Evolutionary conservation across 2,888 invertebrate genomes (phyloP).

Genomic region (Lasius fuliginosus): DNA sequence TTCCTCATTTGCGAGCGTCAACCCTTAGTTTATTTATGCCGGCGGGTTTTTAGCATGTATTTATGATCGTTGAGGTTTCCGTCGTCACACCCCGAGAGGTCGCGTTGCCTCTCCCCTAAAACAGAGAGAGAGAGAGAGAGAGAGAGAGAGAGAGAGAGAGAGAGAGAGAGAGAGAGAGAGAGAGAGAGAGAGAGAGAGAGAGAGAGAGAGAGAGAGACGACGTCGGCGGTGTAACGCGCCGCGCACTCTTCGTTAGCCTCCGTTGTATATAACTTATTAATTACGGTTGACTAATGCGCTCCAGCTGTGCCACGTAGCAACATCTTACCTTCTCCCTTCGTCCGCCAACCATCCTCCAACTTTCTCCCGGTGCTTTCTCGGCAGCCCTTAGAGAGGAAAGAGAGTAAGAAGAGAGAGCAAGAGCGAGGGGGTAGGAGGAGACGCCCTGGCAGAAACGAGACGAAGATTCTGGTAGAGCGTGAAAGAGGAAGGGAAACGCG

Average conservation of each 20-base stretch:
- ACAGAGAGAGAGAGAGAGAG: neutral
- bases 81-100: slow-evolving; percentile 67
- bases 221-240: slow-evolving; percentile 57
- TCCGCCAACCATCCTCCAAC: slow-evolving; percentile 57
- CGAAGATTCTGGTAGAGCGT: slow-evolving; percentile 43
- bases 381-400: slow-evolving; percentile 64
- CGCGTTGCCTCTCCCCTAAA: slow-evolving; percentile 55
- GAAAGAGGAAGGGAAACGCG: slow-evolving; percentile 38
- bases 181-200: slow-evolving; percentile 37
- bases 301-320: slow-evolving; percentile 82
- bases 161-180: slow-evolving; percentile 37
- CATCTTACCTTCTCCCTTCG: slow-evolving; percentile 61
- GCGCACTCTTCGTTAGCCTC: slow-evolving; percentile 79
- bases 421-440: slow-evolving; percentile 61
- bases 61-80: slow-evolving; percentile 70
- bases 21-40: slow-evolving; percentile 70
- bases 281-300: slow-evolving; percentile 85
- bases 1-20: slow-evolving; percentile 68
- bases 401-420: slow-evolving; percentile 53
- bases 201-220: slow-evolving; percentile 38
- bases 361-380: slow-evolving; percentile 69
- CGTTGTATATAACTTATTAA: slow-evolving; percentile 84
- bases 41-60: slow-evolving; percentile 68
- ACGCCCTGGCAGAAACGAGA: slow-evolving; percentile 57
- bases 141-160: slow-evolving; percentile 34